These are phyloP conservation scores for Cartodere bifasciata DNA, from an alignment of 2,888 invertebrate species.

Conservation along the genomic window DNA sequence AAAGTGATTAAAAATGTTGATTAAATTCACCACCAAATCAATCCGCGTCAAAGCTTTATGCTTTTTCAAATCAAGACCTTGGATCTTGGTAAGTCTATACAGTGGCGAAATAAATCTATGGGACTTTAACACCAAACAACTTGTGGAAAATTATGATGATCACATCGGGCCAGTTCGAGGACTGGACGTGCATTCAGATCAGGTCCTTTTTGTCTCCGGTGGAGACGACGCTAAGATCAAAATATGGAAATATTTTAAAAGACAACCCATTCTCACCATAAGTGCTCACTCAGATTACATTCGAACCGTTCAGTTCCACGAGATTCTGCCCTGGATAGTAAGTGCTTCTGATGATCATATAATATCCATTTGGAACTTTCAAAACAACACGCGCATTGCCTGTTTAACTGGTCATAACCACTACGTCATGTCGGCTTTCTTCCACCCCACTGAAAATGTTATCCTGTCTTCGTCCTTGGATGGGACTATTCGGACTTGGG, in stretches of 20 bases:
- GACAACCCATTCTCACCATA: constrained; percentile 81
- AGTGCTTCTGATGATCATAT: constrained; percentile 91
- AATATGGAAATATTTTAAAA: constrained; percentile 2
- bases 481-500: constrained; percentile 93
- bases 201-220: constrained; percentile 1
- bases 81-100: constrained; percentile 1
- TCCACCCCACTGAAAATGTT: constrained; percentile 85
- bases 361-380: constrained; percentile 97
- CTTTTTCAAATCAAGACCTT: constrained; percentile 1
- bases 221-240: neutral
- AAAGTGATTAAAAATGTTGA: constrained; percentile 7
- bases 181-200: neutral
- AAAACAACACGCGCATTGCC: constrained; percentile 82
- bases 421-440: constrained; percentile 95
- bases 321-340: constrained; percentile 93
- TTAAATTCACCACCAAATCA: constrained; percentile 4
- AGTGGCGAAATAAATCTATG: neutral
- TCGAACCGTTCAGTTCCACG: constrained; percentile 85
- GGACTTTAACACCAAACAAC: neutral
- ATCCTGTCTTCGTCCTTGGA: constrained; percentile 90
- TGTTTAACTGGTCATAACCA: constrained; percentile 90
- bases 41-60: constrained; percentile 2
- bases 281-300: constrained; percentile 93
- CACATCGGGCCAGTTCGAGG: constrained; percentile 3
- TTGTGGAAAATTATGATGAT: neutral